phyloP scores from a whole-genome alignment of 2,113 vertebrate species.

The Alligator sinensis region DNA sequence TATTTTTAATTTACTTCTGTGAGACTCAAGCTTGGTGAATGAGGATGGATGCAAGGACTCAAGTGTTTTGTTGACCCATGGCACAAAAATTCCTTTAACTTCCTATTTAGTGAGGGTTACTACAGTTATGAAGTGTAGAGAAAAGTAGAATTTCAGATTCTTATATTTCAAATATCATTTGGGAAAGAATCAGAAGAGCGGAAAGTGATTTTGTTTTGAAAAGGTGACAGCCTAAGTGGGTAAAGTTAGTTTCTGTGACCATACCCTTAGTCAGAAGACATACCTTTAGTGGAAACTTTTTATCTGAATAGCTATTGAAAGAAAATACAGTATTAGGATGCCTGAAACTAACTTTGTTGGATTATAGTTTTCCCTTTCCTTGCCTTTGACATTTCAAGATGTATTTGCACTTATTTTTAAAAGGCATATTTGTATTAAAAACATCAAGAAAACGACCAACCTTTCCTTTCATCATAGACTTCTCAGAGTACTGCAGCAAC shows the following conservation, averaged over 20 bases:
- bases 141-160: background rate
- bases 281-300: background rate
- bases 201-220: background rate
- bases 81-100: background rate
- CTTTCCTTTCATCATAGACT: background rate
- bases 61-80: background rate
- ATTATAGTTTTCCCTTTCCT: background rate
- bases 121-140: background rate
- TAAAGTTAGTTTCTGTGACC: background rate
- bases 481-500: background rate
- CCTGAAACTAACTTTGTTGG: background rate
- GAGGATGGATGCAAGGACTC: background rate
- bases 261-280: background rate
- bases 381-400: slow-evolving; percentile 39
- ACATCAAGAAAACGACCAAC: background rate
- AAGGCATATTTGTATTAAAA: background rate
- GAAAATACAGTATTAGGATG: background rate
- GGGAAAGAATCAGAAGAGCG: background rate
- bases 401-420: background rate
- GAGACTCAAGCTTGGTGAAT: background rate
- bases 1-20: background rate
- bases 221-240: background rate
- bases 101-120: background rate
- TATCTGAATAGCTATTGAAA: background rate
- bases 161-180: background rate